Conservation (phyloP, 92 coral and sea anemone genomes). For the Epizoanthus scotinus region DNA sequence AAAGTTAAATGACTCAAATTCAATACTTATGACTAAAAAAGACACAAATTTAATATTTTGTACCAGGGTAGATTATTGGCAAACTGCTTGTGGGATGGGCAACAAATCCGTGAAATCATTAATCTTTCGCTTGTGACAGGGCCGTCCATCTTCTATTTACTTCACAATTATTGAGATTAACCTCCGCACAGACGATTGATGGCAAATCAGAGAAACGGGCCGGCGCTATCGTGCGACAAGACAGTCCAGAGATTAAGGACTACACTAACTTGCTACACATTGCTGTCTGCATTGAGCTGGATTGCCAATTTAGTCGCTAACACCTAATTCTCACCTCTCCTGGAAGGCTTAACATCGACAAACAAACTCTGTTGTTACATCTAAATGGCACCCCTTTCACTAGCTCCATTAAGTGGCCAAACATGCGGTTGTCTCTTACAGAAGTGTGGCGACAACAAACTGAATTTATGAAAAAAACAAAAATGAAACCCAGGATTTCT, state of each 20-base stretch:
- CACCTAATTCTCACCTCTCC: slow-evolving; percentile 42
- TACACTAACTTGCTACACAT: not conserved
- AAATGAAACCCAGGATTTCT: not conserved
- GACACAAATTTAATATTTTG: not conserved
- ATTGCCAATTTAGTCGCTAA: slow-evolving; percentile 1
- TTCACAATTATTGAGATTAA: slow-evolving; percentile 78
- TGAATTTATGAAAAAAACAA: not conserved
- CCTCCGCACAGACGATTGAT: slow-evolving; percentile 16
- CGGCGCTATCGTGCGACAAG: not conserved
- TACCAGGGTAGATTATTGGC: not conserved
- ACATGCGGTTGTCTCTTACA: slow-evolving; percentile 23
- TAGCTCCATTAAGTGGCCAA: slow-evolving; percentile 26
- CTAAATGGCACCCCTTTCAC: slow-evolving; percentile 16
- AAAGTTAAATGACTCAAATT: not conserved
- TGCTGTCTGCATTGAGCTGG: slow-evolving; percentile 13
- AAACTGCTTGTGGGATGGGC: not conserved
- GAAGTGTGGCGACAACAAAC: not conserved
- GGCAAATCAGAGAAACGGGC: not conserved
- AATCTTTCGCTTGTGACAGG: slow-evolving; percentile 81
- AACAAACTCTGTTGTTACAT: slow-evolving; percentile 20
- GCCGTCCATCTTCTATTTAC: slow-evolving; percentile 79
- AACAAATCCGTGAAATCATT: slow-evolving; percentile 63
- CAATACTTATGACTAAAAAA: not conserved
- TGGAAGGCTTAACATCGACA: slow-evolving; percentile 35
- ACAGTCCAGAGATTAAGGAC: not conserved